Evolutionary conservation across 2,888 invertebrate genomes (phyloP).

Genomic region (Cactoblastis cactorum): DNA sequence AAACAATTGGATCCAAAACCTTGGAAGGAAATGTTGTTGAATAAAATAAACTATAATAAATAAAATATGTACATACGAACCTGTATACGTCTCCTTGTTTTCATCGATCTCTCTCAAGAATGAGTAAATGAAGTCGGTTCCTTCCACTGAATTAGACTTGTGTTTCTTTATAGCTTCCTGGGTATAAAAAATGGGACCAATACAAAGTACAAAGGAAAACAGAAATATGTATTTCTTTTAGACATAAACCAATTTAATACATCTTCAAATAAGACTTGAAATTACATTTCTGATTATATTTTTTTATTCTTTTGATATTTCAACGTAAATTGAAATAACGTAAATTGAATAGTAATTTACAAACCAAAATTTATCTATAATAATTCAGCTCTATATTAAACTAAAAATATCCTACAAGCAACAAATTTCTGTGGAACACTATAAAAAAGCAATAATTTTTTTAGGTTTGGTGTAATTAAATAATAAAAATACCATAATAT

Average conservation of each 20-base stretch:
- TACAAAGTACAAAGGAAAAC: neutral
- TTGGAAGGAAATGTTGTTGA: neutral
- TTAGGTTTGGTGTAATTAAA: too few relatives aligned
- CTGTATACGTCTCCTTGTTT: constrained; percentile 52
- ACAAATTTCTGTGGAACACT: too few relatives aligned
- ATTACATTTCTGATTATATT: neutral
- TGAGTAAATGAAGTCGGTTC: constrained; percentile 81
- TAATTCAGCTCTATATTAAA: too few relatives aligned
- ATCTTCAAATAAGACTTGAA: neutral
- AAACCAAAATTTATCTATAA: too few relatives aligned
- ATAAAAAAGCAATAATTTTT: too few relatives aligned
- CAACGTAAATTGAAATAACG: too few relatives aligned
- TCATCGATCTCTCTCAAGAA: constrained; percentile 80
- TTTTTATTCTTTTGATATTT: too few relatives aligned
- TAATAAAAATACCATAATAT: too few relatives aligned
- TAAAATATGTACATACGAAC: constrained; percentile 26
- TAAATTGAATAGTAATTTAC: too few relatives aligned
- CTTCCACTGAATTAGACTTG: constrained; percentile 51
- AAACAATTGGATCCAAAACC: neutral
- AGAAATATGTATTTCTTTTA: neutral
- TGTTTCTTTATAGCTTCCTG: constrained; percentile 78
- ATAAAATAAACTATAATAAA: neutral
- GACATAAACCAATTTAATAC: neutral
- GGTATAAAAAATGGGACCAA: constrained; percentile 19
- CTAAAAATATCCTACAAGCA: too few relatives aligned